Evolutionary conservation across 1,140 invertebrate genomes (phyloP), one percentile per base, ranked within the genome.

Genomic region (Epicauta chinensis): DNA sequence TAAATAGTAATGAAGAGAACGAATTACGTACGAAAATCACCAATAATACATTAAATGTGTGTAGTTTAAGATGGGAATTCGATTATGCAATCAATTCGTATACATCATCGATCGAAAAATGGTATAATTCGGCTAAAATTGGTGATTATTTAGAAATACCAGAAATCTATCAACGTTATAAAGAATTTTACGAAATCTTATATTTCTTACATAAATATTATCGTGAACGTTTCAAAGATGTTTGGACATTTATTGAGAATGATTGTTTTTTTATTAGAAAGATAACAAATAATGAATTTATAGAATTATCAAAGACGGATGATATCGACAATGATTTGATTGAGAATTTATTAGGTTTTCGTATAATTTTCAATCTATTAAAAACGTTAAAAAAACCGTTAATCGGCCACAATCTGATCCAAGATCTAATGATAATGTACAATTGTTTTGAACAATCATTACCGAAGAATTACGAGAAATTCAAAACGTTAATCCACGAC

Each of bases 371-470:
- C 51, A 70, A 79, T 34, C 54, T 82, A 0, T 62, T 91, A 3
- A 64, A 69, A 10, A 59, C 66, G 2, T 62, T 74, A 11, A 76
- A 81, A 54, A 87, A 86, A 73, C 85, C 85, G 14, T 74, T 91
- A 29, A 68, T 89, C 30, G 86, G 84, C 0, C 87, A 91, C 68
- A 91, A 91, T 70, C 63, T 81, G 30, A 74, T 87, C 31, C 63
- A 82, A 46, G 89, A 91, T 70, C 63, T 86, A 3, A 68, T 89
- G 55, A 75, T 89, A 35, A 68, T 89, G 37, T 79, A 83, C 63
- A 79, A 83, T 58, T 83, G 86, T 59, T 90, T 90, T 68, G 78
- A 83, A 57, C 75, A 76, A 37, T 74, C 79, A 1, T 67, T 90
- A 15, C 87, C 87, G 59, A 75, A 70, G n/a, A 77, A 68, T 16